phyloP scores from a whole-genome alignment of 2,113 vertebrate species.

The Calidris pygmaea region DNA sequence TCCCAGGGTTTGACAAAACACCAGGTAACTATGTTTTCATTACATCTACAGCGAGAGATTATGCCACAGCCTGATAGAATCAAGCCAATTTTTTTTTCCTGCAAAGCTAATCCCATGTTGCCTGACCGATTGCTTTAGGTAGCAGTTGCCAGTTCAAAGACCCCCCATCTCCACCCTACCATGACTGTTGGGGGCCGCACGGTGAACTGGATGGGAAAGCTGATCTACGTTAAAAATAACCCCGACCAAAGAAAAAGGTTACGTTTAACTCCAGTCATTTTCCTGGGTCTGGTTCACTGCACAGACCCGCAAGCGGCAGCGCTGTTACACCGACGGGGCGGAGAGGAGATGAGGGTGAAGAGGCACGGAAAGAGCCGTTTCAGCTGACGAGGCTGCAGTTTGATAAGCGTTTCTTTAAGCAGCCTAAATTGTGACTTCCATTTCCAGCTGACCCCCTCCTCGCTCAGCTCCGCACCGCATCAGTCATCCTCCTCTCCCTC shows the following conservation, averaged over 20 bases:
- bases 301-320: neutral
- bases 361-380: neutral
- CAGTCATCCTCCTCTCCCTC: constrained; percentile 17
- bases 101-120: neutral
- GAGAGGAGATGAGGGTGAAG: constrained; percentile 26
- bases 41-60: neutral
- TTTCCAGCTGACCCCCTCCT: constrained; percentile 45
- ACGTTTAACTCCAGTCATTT: constrained; percentile 56
- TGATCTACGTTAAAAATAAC: constrained; percentile 49
- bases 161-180: neutral
- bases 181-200: neutral
- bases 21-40: neutral
- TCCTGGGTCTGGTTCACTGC: constrained; percentile 51
- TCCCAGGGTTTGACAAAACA: constrained; percentile 14
- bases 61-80: neutral
- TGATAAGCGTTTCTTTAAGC: constrained; percentile 12
- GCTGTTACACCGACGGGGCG: neutral
- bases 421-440: constrained; percentile 5
- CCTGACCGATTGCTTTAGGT: neutral
- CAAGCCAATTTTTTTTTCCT: constrained; percentile 6
- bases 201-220: constrained; percentile 41
- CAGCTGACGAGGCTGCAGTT: neutral
- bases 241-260: constrained; percentile 46
- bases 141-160: constrained; percentile 37
- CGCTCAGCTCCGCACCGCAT: neutral